Evolutionary conservation across 2,797 vertebrate genomes (phyloP).

Genomic region (Micropoecilia bifurca): DNA sequence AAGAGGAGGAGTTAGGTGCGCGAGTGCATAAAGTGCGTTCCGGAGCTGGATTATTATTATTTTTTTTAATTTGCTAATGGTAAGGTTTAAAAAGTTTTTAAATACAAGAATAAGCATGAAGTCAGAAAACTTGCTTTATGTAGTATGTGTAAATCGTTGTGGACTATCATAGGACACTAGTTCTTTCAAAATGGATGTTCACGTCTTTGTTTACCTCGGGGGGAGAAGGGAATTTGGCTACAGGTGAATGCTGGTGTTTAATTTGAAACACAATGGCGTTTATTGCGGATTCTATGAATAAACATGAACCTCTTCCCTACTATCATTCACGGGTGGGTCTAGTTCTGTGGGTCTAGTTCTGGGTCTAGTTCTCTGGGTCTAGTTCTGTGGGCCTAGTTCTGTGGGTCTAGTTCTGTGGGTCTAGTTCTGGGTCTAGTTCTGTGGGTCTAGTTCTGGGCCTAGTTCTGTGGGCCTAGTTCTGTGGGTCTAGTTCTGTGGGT

Average conservation of each 20-base stretch:
- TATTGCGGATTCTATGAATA: background rate
- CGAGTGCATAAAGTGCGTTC: slow-evolving; percentile 18
- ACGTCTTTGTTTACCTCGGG: background rate
- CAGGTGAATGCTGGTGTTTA: background rate
- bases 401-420: background rate
- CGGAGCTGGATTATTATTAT: slow-evolving; percentile 22
- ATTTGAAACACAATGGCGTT: background rate
- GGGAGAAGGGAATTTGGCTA: background rate
- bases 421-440: no score
- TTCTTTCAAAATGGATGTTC: background rate
- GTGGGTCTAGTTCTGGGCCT: no score
- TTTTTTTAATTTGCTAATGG: slow-evolving; percentile 19
- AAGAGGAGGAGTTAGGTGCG: slow-evolving; percentile 8
- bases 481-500: no score
- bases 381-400: background rate
- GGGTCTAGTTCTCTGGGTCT: no score
- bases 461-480: no score
- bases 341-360: background rate
- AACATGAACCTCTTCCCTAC: no score
- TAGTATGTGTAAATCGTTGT: background rate
- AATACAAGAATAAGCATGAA: background rate
- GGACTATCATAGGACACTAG: background rate
- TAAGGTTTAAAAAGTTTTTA: background rate
- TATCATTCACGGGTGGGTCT: background rate
- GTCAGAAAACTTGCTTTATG: background rate